Evolutionary conservation across 2,888 invertebrate genomes (phyloP).

Genomic region (Microplitis manilae): DNA sequence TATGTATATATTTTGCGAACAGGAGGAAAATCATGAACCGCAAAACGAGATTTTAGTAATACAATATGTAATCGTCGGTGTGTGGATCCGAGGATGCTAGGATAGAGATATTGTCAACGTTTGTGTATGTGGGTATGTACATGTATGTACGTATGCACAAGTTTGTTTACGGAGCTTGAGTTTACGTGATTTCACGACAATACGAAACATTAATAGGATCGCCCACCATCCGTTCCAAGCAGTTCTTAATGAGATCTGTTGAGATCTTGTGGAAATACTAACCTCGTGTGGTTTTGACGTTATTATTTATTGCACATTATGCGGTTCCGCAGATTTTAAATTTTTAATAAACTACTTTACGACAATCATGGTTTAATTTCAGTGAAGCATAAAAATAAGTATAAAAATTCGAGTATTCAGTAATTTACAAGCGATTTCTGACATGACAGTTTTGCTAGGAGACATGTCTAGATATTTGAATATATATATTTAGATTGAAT

Average conservation of each 20-base stretch:
- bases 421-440: not conserved
- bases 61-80: slow-evolving; percentile 49
- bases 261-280: not conserved
- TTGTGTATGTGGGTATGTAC: slow-evolving; percentile 24
- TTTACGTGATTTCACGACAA: slow-evolving; percentile 50
- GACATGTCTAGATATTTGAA: not conserved
- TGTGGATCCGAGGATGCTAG: slow-evolving; percentile 49
- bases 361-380: not conserved
- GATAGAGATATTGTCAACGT: not conserved
- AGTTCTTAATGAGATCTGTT: slow-evolving; percentile 13
- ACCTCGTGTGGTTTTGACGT: slow-evolving; percentile 1
- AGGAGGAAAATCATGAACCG: slow-evolving; percentile 57
- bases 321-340: not conserved
- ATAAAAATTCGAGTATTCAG: not conserved
- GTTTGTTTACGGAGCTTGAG: slow-evolving; percentile 45
- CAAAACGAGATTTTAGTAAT: slow-evolving; percentile 64
- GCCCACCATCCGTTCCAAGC: slow-evolving; percentile 18
- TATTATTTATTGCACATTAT: not conserved
- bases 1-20: slow-evolving; percentile 21
- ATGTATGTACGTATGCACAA: slow-evolving; percentile 32
- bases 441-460: not conserved
- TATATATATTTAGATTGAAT: not conserved
- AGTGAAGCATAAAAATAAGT: not conserved
- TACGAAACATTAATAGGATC: slow-evolving; percentile 36
- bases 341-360: not conserved